Conservation (phyloP, 1,140 invertebrate species). For the Drosophila kohkoa region DNA sequence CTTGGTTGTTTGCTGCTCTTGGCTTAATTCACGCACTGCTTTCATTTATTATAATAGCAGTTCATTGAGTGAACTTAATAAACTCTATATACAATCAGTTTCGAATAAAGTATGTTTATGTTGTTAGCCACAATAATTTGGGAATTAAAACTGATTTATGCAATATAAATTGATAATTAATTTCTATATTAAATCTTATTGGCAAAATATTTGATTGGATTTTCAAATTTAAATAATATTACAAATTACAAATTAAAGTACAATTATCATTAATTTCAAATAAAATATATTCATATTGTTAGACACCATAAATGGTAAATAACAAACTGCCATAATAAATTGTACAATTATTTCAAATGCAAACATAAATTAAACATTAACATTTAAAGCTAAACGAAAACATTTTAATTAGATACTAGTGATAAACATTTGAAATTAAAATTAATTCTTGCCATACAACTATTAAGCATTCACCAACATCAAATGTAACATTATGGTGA, state of each 20-base stretch:
- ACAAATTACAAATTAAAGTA: too few relatives aligned
- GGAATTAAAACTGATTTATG: too few relatives aligned
- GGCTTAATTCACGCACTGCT: background rate
- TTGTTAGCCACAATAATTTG: background rate
- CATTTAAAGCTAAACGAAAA: too few relatives aligned
- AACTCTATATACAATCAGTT: background rate
- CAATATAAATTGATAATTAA: too few relatives aligned
- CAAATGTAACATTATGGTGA: conserved; percentile 8
- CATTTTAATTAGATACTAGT: too few relatives aligned
- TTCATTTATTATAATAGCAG: background rate
- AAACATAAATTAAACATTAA: background rate
- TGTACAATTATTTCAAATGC: background rate
- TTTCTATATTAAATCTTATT: too few relatives aligned
- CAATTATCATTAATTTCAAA: background rate
- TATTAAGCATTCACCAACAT: background rate
- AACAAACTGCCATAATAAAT: too few relatives aligned
- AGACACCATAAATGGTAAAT: background rate
- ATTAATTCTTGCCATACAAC: background rate
- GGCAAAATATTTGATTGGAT: too few relatives aligned
- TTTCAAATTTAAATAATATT: too few relatives aligned
- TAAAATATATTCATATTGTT: background rate
- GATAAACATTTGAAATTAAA: background rate
- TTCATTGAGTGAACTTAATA: background rate
- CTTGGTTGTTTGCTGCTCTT: background rate
- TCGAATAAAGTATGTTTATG: background rate